A percentile compares a stretch with the other conserved stretches of the same genome.
Evolutionary conservation across 2,797 vertebrate genomes (phyloP).

Genomic region (Anguilla obscura): DNA sequence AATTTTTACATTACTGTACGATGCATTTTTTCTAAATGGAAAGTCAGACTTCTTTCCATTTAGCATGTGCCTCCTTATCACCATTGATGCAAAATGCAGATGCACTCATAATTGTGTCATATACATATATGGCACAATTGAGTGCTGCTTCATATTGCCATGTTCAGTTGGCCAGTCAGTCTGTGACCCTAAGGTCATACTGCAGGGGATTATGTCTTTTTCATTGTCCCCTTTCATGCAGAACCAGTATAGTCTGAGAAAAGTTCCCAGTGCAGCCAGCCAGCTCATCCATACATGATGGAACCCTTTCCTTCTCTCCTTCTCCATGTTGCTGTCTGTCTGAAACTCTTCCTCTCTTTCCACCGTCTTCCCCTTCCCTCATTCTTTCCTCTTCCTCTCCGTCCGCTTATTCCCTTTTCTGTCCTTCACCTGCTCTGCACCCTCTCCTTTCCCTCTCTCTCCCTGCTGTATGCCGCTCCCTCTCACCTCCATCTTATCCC

Average conservation of each 20-base stretch:
- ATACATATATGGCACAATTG: too few relatives aligned
- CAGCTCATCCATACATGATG: neutral
- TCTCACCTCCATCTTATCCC: neutral
- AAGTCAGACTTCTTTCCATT: too few relatives aligned
- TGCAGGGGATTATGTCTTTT: neutral
- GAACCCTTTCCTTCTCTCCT: neutral
- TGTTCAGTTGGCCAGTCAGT: neutral
- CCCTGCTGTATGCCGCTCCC: too few relatives aligned
- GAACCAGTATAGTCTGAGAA: neutral
- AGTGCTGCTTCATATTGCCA: neutral
- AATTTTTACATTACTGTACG: too few relatives aligned
- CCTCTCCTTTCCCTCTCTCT: neutral
- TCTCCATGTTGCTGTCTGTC: neutral
- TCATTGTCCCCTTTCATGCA: neutral
- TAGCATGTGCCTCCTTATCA: too few relatives aligned
- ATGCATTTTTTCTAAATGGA: too few relatives aligned
- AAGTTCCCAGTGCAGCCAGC: neutral
- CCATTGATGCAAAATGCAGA: too few relatives aligned
- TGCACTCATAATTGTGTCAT: too few relatives aligned
- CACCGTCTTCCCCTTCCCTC: neutral
- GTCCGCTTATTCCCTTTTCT: neutral
- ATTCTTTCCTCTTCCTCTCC: neutral
- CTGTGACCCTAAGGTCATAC: neutral
- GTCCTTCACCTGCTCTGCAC: neutral
- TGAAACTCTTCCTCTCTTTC: neutral